Evolutionary conservation across 2,888 invertebrate genomes (phyloP).

Genomic region (Andrena chrysosceles): DNA sequence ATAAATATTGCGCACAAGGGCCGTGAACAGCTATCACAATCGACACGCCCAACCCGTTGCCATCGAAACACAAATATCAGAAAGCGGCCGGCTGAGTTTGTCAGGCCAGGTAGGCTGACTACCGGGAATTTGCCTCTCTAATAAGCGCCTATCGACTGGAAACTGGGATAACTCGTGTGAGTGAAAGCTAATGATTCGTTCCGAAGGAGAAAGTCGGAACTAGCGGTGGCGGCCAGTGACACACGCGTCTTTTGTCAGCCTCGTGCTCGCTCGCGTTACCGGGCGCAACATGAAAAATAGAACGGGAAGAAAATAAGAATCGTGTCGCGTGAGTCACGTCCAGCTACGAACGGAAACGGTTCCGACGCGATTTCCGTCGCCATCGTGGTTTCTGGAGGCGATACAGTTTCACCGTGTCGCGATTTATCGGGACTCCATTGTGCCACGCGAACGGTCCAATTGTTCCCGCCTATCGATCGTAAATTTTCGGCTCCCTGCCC

Average conservation of each 20-base stretch:
- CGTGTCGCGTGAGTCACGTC: constrained; percentile 65
- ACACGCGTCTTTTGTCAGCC: constrained; percentile 51
- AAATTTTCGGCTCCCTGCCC: constrained; percentile 26
- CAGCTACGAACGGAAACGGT: constrained; percentile 37
- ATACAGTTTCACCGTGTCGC: constrained; percentile 33
- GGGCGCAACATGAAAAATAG: constrained; percentile 18
- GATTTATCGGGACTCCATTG: constrained; percentile 38
- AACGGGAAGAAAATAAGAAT: constrained; percentile 39
- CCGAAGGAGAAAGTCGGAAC: constrained; percentile 73
- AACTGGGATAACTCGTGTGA: constrained; percentile 68
- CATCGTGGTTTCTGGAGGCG: constrained; percentile 21
- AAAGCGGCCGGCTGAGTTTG: not conserved
- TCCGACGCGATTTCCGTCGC: constrained; percentile 35
- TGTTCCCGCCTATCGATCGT: constrained; percentile 48
- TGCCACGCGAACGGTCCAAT: constrained; percentile 30
- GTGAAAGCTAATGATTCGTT: constrained; percentile 75
- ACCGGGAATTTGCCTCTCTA: constrained; percentile 61
- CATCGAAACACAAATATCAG: constrained; percentile 22
- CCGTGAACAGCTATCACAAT: constrained; percentile 21
- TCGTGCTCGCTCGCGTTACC: constrained; percentile 40
- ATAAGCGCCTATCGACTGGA: constrained; percentile 65
- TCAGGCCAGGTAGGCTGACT: not conserved
- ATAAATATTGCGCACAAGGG: too few relatives aligned
- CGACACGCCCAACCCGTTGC: constrained; percentile 13
- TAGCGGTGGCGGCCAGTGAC: constrained; percentile 57